Evolutionary conservation across 64 coral and sea anemone genomes (phyloP).

Genomic region (Pocillopora verrucosa): DNA sequence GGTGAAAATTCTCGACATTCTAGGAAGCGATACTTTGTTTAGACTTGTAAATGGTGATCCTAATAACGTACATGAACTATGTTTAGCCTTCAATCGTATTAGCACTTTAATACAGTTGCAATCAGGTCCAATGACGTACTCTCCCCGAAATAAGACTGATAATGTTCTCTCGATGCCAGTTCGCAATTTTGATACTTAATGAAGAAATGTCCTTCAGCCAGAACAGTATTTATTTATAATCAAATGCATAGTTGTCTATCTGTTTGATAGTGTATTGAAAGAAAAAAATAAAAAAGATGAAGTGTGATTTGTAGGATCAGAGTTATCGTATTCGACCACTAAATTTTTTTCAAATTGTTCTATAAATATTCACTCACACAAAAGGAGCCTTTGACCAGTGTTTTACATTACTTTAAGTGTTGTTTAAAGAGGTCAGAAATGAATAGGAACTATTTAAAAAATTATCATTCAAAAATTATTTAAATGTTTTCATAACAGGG

Average conservation of each 20-base stretch:
- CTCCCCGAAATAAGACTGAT: not conserved
- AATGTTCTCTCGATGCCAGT: not conserved
- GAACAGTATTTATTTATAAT: not conserved
- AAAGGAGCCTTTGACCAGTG: too few species aligned
- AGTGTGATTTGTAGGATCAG: too few species aligned
- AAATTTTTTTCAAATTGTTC: too few species aligned
- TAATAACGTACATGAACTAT: not conserved
- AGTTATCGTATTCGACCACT: too few species aligned
- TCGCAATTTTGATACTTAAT: not conserved
- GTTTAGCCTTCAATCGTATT: not conserved
- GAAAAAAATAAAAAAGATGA: too few species aligned
- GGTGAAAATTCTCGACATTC: conserved; percentile 9
- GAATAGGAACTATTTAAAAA: not conserved
- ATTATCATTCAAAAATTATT: not conserved
- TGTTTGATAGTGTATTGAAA: not conserved
- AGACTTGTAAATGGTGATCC: not conserved
- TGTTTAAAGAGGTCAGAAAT: too few species aligned
- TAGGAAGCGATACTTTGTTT: conserved; percentile 47
- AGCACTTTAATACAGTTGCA: too few species aligned
- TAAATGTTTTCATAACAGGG: not conserved
- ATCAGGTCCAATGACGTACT: not conserved
- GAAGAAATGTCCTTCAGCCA: not conserved
- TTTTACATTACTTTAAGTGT: too few species aligned
- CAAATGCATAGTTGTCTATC: not conserved
- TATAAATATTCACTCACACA: too few species aligned